Percentiles rank a stretch among this genome's conserved stretches.
These are phyloP conservation scores for Ginglymostoma cirratum DNA, from an alignment of 2,113 vertebrate genomes.

Conservation along the genomic window DNA sequence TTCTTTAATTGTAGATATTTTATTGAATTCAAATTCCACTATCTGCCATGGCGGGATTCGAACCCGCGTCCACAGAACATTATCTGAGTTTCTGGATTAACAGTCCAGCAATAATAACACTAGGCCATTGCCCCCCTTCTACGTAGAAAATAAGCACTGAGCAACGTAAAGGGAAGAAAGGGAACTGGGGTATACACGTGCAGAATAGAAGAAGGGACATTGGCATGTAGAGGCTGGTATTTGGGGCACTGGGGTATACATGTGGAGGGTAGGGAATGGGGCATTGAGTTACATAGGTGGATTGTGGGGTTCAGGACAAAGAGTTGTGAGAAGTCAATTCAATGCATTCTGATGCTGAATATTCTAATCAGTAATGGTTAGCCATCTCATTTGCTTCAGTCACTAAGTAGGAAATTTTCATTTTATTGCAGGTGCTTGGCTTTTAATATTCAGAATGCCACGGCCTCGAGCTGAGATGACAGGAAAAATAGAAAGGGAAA, in stretches of 20 bases:
- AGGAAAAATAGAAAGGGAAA: not conserved
- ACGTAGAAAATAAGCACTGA: not conserved
- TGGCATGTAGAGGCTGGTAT: not conserved
- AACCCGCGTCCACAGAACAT: no score
- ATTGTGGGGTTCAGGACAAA: not conserved
- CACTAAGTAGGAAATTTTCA: not conserved
- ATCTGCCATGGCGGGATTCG: no score
- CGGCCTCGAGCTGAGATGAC: not conserved
- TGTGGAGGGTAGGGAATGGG: not conserved
- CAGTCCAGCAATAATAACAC: no score
- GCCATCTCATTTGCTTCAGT: not conserved
- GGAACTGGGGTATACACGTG: not conserved
- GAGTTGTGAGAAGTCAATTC: not conserved
- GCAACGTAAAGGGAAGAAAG: not conserved
- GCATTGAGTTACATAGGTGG: not conserved
- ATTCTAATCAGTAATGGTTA: not conserved
- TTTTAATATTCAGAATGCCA: not conserved
- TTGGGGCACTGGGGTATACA: not conserved
- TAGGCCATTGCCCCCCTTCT: no score
- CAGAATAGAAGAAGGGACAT: no score
- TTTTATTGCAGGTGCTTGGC: not conserved
- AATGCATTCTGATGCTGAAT: not conserved
- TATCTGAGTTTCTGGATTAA: no score
- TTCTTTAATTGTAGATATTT: no score
- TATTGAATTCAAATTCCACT: no score